Base-by-base conservation (phyloP, 1,140 invertebrate species). In the Ceratina japonica region DNA sequence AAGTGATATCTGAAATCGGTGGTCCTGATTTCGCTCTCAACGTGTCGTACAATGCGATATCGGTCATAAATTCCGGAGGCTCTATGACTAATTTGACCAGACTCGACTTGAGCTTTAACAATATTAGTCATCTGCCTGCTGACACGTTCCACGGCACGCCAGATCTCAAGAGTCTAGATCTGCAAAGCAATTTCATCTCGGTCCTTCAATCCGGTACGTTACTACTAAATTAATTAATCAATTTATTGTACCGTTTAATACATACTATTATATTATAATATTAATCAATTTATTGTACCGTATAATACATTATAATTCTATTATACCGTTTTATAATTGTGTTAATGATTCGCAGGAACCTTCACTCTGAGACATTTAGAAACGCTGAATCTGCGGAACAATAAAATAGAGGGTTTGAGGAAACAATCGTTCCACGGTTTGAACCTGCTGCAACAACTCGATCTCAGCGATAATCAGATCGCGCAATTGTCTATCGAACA, bases 101-200 rank as follows among this genome's bases (percentile, higher is more conserved):
- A 3, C 93, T 98, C 51, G 96, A 96, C 90, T 91, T 98, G 85
- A 96, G 97, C 72, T 95, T 95, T 79, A 97, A 97, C 83, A 94
- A 96, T 83, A 92, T 98, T 27, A 94, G 93, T 22, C 91, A 93
- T 18, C 88, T 98, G 51, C 93, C 94, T 0, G 93, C 93, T 1
- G 93, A 95, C 49, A 94, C 95, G 15, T 97, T 97, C 82, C 88
- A 92, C 37, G 95, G 95, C 37, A 94, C 96, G 49, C 91, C 92
- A 0, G 94, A 94, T 86, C 91, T 97, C 66, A 94, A 94, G 65
- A 93, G 92, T 58, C 92, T 97, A 73, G 94, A 96, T 90, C 87
- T 97, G 74, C 94, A 94, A 77, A 93, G 94, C 79, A 97, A 96
- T 91, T 93, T 93, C 83, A 89, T 97, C 74, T 93, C 92, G 0